Evolutionary conservation across 2,113 vertebrate species (phyloP).

Genomic region (Alectura lathami): DNA sequence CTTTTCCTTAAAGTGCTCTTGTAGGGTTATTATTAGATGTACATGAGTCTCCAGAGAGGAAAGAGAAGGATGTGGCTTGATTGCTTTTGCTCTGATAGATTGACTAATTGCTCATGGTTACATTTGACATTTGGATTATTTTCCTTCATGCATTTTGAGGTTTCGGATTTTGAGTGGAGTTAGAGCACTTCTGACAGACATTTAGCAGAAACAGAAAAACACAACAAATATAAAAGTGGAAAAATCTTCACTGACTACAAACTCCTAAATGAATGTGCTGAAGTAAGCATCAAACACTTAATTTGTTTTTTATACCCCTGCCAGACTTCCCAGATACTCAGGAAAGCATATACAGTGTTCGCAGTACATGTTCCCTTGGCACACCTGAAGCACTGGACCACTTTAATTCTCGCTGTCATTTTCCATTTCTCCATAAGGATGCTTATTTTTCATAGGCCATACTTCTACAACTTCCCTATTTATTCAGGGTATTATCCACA

Average conservation of each 20-base stretch:
- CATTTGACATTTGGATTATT: not conserved
- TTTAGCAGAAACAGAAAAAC: not conserved
- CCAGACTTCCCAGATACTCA: not conserved
- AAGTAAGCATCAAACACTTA: not conserved
- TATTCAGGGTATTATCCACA: not conserved
- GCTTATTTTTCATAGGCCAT: slow-evolving; percentile 26
- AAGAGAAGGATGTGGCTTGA: not conserved
- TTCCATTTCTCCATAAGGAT: not conserved
- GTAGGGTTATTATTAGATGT: not conserved
- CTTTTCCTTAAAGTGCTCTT: not conserved
- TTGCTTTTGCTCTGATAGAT: not conserved
- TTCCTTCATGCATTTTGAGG: not conserved
- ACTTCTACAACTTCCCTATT: not conserved
- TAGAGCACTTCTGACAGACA: not conserved
- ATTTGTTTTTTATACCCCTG: not conserved
- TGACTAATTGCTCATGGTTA: not conserved
- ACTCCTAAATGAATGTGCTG: not conserved
- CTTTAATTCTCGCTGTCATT: not conserved
- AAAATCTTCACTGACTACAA: not conserved
- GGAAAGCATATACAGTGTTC: not conserved
- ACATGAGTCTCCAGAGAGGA: not conserved
- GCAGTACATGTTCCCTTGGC: not conserved
- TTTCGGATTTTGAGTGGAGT: not conserved
- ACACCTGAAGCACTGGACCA: not conserved
- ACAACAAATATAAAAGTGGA: not conserved